A percentile compares a stretch with the other conserved stretches of the same genome.
phyloP scores from a whole-genome alignment of 2,797 vertebrate species.

The Mastacembelus armatus region DNA sequence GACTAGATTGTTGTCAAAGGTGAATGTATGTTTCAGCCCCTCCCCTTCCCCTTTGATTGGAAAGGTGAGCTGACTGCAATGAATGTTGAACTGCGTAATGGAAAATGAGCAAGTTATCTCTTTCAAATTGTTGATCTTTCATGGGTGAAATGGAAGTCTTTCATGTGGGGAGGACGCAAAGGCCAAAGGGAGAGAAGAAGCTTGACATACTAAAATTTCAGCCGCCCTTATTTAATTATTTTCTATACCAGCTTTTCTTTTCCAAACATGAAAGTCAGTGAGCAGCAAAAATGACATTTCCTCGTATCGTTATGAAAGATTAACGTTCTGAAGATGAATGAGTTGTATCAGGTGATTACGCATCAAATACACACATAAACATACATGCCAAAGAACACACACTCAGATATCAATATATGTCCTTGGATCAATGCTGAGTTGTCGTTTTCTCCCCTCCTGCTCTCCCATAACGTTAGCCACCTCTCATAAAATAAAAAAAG shows the following conservation, averaged over 20 bases:
- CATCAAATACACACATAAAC: conserved; percentile 37
- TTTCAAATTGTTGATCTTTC: conserved; percentile 73
- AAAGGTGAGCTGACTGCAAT: conserved; percentile 69
- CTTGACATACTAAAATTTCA: conserved; percentile 39
- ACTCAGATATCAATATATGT: not conserved
- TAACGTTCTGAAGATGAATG: conserved; percentile 51
- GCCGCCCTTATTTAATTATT: conserved; percentile 49
- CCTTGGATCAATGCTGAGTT: conserved; percentile 1
- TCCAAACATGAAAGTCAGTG: conserved; percentile 46
- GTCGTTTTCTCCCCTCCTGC: not conserved
- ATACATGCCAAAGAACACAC: conserved; percentile 6
- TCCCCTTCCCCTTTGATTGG: conserved; percentile 62
- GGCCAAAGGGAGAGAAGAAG: conserved; percentile 57
- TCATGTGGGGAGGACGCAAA: conserved; percentile 64
- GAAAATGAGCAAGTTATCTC: conserved; percentile 65
- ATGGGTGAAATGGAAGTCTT: conserved; percentile 74
- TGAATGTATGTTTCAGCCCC: conserved; percentile 53
- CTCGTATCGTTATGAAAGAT: conserved; percentile 42
- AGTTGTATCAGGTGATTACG: conserved; percentile 31
- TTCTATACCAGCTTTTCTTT: conserved; percentile 18
- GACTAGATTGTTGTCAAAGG: conserved; percentile 66
- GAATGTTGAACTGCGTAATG: conserved; percentile 51
- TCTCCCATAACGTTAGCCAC: too few relatives aligned
- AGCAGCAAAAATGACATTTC: conserved; percentile 55
- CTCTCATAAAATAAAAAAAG: too few relatives aligned